phyloP scores from a whole-genome alignment of 2,888 invertebrate genomes.

The Tiliacea aurago region DNA sequence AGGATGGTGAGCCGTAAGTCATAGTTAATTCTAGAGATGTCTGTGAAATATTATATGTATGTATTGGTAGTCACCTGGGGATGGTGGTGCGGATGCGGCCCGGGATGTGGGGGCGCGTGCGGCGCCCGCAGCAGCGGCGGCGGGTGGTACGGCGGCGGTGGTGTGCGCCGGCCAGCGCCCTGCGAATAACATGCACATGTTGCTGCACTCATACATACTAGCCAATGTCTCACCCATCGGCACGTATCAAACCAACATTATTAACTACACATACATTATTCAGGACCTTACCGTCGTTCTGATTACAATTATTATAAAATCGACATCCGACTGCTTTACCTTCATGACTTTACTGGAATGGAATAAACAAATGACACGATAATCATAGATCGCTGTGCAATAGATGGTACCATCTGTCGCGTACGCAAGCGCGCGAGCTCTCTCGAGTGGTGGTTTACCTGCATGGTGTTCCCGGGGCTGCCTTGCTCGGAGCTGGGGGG shows the following conservation, averaged over 20 bases:
- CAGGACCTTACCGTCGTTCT: slow-evolving; percentile 65
- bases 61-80: slow-evolving; percentile 74
- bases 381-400: slow-evolving; percentile 79
- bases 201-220: slow-evolving; percentile 62
- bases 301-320: slow-evolving; percentile 66
- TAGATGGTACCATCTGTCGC: slow-evolving; percentile 83
- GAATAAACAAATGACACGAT: slow-evolving; percentile 63
- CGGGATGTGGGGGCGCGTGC: slow-evolving; percentile 74
- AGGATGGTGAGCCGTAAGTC: too few relatives aligned
- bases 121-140: slow-evolving; percentile 86
- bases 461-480: slow-evolving; percentile 93
- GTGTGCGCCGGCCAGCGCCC: slow-evolving; percentile 92
- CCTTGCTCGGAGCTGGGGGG: slow-evolving; percentile 97
- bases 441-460: slow-evolving; percentile 78
- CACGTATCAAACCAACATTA: slow-evolving; percentile 51
- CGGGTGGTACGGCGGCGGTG: slow-evolving; percentile 94
- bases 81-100: slow-evolving; percentile 78
- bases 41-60: background rate
- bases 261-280: slow-evolving; percentile 62
- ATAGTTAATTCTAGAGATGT: background rate
- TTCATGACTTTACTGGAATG: slow-evolving; percentile 67
- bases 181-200: slow-evolving; percentile 77
- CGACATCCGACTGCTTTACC: slow-evolving; percentile 47
- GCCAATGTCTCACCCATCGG: slow-evolving; percentile 53
- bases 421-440: slow-evolving; percentile 79